phyloP scores from a whole-genome alignment of 2,888 invertebrate species.

The Lampropteryx suffumata region DNA sequence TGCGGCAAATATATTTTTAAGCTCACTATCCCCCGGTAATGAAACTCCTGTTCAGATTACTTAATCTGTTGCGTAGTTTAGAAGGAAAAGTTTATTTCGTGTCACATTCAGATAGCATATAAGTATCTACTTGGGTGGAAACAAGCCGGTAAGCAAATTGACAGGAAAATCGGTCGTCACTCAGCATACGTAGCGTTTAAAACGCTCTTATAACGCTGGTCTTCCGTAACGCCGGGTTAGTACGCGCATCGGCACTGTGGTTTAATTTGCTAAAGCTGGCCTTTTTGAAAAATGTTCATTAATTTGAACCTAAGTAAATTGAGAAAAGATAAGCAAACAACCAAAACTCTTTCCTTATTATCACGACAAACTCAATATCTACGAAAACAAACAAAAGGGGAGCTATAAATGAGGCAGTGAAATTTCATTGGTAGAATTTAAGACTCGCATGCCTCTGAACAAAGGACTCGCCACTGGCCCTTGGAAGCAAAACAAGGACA shows the following conservation, averaged over 20 bases:
- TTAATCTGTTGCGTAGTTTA: neutral
- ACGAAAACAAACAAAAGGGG: constrained; percentile 51
- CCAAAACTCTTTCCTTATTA: constrained; percentile 40
- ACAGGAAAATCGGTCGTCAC: no score
- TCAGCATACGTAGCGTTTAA: no score
- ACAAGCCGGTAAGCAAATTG: no score
- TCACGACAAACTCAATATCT: constrained; percentile 45
- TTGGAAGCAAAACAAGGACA: constrained; percentile 70
- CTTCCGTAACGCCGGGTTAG: no score
- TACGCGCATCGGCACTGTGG: no score
- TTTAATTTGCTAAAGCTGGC: constrained; percentile 7
- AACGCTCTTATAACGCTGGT: no score
- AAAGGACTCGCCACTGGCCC: constrained; percentile 59
- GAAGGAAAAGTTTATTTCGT: no score
- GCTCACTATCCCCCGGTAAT: neutral
- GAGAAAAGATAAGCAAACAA: constrained; percentile 38
- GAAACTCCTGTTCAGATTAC: neutral
- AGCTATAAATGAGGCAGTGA: constrained; percentile 54
- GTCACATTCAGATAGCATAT: no score
- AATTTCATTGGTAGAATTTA: constrained; percentile 63
- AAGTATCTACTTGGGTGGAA: no score
- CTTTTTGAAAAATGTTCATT: constrained; percentile 22
- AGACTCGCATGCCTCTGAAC: constrained; percentile 65
- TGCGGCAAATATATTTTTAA: neutral
- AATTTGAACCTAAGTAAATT: constrained; percentile 33